A percentile compares a stretch with the other conserved stretches of the same genome.
Evolutionary conservation across 2,888 invertebrate genomes (phyloP).

Genomic region (Eupeodes luniger): DNA sequence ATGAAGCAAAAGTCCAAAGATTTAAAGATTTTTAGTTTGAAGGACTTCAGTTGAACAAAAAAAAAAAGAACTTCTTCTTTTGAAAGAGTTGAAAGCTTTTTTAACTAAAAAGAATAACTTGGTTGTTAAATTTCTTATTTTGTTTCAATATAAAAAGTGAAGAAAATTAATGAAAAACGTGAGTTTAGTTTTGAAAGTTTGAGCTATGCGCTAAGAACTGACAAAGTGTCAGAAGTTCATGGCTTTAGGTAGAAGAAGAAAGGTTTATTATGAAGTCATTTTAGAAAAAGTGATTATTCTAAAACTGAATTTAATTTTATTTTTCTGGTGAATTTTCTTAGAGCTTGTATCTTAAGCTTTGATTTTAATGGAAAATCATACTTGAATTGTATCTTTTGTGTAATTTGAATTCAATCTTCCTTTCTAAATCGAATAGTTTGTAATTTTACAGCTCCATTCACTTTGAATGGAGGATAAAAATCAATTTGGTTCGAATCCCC

Average conservation of each 20-base stretch:
- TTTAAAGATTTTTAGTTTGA: constrained; percentile 7
- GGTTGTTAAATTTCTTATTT: not conserved
- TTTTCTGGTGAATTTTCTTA: no score
- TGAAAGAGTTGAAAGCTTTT: constrained; percentile 8
- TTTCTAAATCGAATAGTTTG: constrained; percentile 12
- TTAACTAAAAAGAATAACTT: not conserved
- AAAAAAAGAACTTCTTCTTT: not conserved
- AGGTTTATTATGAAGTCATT: no score
- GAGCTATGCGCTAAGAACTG: not conserved
- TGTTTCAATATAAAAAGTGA: not conserved
- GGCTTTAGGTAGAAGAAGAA: not conserved
- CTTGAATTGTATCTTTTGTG: no score
- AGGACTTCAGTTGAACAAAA: not conserved
- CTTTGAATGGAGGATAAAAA: constrained; percentile 18
- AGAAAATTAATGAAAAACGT: constrained; percentile 16
- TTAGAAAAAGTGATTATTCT: no score
- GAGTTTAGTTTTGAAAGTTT: constrained; percentile 16
- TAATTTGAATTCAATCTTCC: not conserved
- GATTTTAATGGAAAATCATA: no score
- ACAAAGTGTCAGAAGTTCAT: not conserved
- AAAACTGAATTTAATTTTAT: no score
- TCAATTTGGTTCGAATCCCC: constrained; percentile 27
- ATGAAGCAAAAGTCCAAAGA: constrained; percentile 2
- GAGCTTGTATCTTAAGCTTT: no score
- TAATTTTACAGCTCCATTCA: constrained; percentile 19